Conservation (phyloP, 2,888 invertebrate species). For the Orchesella flavescens region DNA sequence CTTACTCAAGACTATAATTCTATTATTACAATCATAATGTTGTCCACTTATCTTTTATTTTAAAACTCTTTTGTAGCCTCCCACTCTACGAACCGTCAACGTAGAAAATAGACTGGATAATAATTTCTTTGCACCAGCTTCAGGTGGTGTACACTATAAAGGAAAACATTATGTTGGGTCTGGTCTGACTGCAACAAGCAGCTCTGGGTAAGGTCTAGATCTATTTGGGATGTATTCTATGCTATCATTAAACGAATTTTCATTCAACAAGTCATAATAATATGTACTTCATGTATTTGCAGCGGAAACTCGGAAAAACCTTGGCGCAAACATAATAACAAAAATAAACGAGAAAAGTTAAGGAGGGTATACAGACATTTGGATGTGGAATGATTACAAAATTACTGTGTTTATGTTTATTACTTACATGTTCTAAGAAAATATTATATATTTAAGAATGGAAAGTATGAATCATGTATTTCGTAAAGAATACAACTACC, state of each 20-base stretch:
- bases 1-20: no score
- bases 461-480: no score
- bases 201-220: not conserved
- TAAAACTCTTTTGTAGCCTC: constrained; percentile 51
- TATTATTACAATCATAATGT: no score
- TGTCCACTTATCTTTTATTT: no score
- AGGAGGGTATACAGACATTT: constrained; percentile 88
- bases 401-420: no score
- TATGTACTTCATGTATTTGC: not conserved
- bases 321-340: constrained; percentile 88
- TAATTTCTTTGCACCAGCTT: constrained; percentile 62
- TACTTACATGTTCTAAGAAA: no score
- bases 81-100: constrained; percentile 57
- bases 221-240: no score
- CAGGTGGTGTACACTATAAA: constrained; percentile 61
- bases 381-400: constrained; percentile 76
- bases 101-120: constrained; percentile 57
- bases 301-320: constrained; percentile 79
- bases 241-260: no score
- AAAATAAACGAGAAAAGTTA: constrained; percentile 93
- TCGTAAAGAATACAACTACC: no score
- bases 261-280: no score
- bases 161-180: constrained; percentile 63
- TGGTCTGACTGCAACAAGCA: constrained; percentile 47
- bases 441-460: no score